Evolutionary conservation across 2,797 vertebrate genomes (phyloP), one percentile per base, ranked within the genome.

Genomic region (Hoplostethus atlanticus): DNA sequence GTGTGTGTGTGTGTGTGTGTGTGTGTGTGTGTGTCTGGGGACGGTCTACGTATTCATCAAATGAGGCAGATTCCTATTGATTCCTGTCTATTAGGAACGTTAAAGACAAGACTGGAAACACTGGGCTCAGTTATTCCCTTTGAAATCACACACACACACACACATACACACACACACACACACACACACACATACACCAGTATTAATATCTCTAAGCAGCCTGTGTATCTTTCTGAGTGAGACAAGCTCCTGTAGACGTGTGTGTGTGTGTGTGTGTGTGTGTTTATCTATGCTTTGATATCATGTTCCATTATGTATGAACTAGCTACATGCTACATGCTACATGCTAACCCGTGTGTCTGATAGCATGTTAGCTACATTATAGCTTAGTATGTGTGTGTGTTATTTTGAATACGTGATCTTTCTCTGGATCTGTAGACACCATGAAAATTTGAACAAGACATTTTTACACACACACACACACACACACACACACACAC

Each of bases 1-100:
- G 53, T 57, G 44, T 57, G 51, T 53, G 38, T 68, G 16, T 56
- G 34, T 53, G 40, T 61, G 77, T 66, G 52, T 40, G 42, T 62
- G 64, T 67, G 64, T 66, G 60, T 62, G 58, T 56, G 68, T 60
- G 67, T 70, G 54, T 87, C 46, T 51, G 31, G 72, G 71, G 70
- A 76, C 0, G 1, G 16, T 55, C 73, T 60, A 54, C 56, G 63
- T 82, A 84, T 84, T 88, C 79, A 90, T 82, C 86, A 84, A 85
- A 80, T 73, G 70, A 80, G 65, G 52, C 70, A 77, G 78, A 87
- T 87, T 86, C 75, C 28, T 17, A 82, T 79, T 80, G 80, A 86
- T 80, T 78, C 66, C 31, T 28, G 68, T 84, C 63, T 73, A 36
- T 87, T 76, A 83, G 77, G 57, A 59, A 46, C 12, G 0, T 66